A percentile compares a stretch with the other conserved stretches of the same genome.
Evolutionary conservation across 37 sponge, comb jelly and placozoan genomes (phyloP).

Genomic region (Hormiphora californensis): DNA sequence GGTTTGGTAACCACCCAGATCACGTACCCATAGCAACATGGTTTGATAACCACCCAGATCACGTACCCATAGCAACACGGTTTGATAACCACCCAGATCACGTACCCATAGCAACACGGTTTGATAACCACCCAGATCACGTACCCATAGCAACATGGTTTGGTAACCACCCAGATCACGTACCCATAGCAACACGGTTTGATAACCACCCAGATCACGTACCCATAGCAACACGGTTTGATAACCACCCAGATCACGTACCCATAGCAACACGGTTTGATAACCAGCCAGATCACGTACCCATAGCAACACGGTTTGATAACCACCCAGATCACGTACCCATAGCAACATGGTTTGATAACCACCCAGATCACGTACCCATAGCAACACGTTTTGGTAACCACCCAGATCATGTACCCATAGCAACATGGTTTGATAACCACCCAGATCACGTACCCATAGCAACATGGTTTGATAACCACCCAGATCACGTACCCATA

Average conservation of each 20-base stretch:
- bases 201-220: neutral
- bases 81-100: no score
- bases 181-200: neutral
- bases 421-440: neutral
- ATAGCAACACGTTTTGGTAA: neutral
- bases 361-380: no score
- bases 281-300: neutral
- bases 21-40: constrained; percentile 15
- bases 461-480: neutral
- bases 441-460: no score
- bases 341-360: neutral
- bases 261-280: neutral
- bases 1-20: neutral
- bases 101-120: neutral
- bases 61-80: constrained; percentile 1
- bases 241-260: neutral
- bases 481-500: no score
- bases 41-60: no score
- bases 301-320: neutral
- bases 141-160: constrained; percentile 10
- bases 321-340: no score
- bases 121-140: no score
- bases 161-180: no score
- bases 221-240: neutral
- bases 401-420: no score